Conservation (phyloP, 2,888 invertebrate species). For the Leuctra nigra region DNA sequence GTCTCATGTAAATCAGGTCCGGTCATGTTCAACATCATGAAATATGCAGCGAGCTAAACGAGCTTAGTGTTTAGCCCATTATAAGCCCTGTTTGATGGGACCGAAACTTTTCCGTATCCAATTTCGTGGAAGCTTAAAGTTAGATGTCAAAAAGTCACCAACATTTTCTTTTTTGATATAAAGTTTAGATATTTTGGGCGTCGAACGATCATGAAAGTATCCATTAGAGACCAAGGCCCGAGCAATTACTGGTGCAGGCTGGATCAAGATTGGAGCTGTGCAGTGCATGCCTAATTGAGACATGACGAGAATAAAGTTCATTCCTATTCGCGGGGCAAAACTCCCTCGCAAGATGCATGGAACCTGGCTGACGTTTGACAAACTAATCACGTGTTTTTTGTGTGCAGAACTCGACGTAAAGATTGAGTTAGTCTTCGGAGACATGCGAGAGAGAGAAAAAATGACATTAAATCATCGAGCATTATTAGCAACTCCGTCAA, state of each 20-base stretch:
- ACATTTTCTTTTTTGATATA: conserved; percentile 7
- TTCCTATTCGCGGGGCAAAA: too few relatives aligned
- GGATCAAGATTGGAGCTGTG: conserved; percentile 5
- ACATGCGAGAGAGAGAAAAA: too few relatives aligned
- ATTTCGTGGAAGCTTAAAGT: conserved; percentile 2
- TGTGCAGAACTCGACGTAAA: background rate
- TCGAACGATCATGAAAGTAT: conserved; percentile 3
- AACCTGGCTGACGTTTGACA: background rate
- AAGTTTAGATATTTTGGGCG: conserved; percentile 10
- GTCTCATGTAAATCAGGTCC: background rate
- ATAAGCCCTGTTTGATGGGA: too few relatives aligned
- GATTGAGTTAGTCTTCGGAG: background rate
- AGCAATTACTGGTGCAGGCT: conserved; percentile 4
- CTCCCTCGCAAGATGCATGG: too few relatives aligned
- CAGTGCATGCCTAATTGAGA: conserved; percentile 1
- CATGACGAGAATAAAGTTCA: too few relatives aligned
- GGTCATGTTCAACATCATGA: background rate
- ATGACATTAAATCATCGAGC: too few relatives aligned
- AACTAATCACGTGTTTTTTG: background rate
- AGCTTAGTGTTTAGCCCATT: too few relatives aligned
- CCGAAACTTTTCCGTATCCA: background rate
- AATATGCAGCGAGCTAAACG: conserved; percentile 1
- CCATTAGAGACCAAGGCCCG: background rate
- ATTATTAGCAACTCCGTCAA: too few relatives aligned
- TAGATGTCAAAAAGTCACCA: conserved; percentile 1